Conservation (phyloP, 2,113 vertebrate species). For the Gallinago undulata region DNA sequence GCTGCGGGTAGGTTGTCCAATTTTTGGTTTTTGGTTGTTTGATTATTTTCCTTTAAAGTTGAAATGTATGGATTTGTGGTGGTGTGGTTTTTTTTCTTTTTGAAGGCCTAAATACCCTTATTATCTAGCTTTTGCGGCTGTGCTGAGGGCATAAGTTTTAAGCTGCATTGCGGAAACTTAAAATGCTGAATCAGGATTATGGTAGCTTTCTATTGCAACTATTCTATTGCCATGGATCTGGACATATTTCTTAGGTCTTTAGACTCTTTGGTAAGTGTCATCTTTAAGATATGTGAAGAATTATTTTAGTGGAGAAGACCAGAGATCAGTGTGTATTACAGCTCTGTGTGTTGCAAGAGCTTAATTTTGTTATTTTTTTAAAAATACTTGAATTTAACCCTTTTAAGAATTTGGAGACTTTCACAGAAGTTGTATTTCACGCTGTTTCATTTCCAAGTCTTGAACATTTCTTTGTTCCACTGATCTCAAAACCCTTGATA, state of each 20-base stretch:
- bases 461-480: neutral
- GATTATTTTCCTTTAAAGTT: neutral
- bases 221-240: neutral
- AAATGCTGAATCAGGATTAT: neutral
- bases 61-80: neutral
- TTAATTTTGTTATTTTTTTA: neutral
- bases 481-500: neutral
- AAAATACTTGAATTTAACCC: neutral
- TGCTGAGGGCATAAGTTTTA: neutral
- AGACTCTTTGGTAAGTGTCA: accelerated
- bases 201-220: neutral
- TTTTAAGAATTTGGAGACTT: neutral
- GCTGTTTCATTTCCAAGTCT: neutral
- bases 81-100: neutral
- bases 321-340: neutral
- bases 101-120: neutral
- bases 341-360: neutral
- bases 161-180: neutral
- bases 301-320: neutral
- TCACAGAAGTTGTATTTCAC: neutral
- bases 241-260: neutral
- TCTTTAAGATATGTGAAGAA: neutral
- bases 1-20: slow-evolving; percentile 80
- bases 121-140: neutral
- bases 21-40: neutral